Evolutionary conservation across 2,113 vertebrate species (phyloP).

Genomic region (Chinchilla lanigera): DNA sequence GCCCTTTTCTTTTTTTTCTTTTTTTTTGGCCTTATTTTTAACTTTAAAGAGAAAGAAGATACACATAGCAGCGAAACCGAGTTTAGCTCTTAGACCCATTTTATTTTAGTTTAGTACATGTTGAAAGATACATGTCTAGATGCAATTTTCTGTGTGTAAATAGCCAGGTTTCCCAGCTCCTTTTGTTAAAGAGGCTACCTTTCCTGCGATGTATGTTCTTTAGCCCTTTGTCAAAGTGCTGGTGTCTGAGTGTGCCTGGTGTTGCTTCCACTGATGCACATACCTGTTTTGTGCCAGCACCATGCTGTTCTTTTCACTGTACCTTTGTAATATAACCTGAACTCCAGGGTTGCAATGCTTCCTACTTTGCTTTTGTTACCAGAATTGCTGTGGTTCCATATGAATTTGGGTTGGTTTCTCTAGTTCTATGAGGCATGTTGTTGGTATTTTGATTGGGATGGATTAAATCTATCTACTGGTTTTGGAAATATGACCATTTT

Average conservation of each 20-base stretch:
- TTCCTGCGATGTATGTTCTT: background rate
- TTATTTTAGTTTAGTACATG: background rate
- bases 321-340: background rate
- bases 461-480: background rate
- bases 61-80: too few species aligned
- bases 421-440: background rate
- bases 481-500: background rate
- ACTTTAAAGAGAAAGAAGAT: too few species aligned
- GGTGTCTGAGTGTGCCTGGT: background rate
- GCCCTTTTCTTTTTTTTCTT: too few species aligned
- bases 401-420: background rate
- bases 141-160: background rate
- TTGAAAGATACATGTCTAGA: background rate
- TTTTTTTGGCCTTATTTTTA: too few species aligned
- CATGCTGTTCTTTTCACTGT: background rate
- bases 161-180: background rate
- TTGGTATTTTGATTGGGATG: background rate
- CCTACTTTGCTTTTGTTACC: background rate
- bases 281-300: background rate
- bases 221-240: background rate
- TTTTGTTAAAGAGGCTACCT: background rate
- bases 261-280: background rate
- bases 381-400: background rate
- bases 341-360: background rate
- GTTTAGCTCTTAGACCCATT: background rate